Conservation (phyloP, 2,797 vertebrate species). For the Tenualosa ilisha region DNA sequence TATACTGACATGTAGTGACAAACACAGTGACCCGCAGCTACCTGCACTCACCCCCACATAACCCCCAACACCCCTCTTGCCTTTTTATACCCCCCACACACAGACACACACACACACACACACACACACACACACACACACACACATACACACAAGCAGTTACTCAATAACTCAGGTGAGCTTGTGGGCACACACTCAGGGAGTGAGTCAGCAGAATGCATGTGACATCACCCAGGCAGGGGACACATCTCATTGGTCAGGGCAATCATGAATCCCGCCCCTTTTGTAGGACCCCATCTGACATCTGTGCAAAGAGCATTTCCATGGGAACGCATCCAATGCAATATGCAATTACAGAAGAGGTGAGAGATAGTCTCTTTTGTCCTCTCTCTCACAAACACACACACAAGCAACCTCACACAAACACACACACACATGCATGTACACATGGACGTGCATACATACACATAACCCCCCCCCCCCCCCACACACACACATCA, state of each 20-base stretch:
- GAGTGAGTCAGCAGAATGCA: neutral
- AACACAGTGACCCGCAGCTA: neutral
- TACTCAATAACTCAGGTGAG: too few relatives aligned
- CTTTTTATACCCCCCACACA: neutral
- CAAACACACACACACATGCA: neutral
- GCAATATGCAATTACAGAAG: conserved; percentile 18
- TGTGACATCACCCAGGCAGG: neutral
- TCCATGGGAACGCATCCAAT: conserved; percentile 23
- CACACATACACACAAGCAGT: neutral
- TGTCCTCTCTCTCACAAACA: neutral
- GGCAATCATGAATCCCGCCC: neutral
- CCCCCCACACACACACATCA: neutral
- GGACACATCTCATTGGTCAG: neutral
- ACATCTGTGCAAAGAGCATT: neutral
- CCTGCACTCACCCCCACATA: neutral
- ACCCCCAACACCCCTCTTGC: too few relatives aligned
- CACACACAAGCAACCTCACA: neutral
- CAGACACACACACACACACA: neutral
- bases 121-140: neutral
- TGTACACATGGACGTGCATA: neutral
- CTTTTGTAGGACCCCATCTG: neutral
- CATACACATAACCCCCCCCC: neutral
- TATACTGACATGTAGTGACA: neutral
- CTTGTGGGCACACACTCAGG: neutral
- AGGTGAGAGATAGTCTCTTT: conserved; percentile 10